These are phyloP conservation scores for Periophthalmodon schlosseri DNA, from an alignment of 2,113 vertebrate genomes.

Conservation along the genomic window DNA sequence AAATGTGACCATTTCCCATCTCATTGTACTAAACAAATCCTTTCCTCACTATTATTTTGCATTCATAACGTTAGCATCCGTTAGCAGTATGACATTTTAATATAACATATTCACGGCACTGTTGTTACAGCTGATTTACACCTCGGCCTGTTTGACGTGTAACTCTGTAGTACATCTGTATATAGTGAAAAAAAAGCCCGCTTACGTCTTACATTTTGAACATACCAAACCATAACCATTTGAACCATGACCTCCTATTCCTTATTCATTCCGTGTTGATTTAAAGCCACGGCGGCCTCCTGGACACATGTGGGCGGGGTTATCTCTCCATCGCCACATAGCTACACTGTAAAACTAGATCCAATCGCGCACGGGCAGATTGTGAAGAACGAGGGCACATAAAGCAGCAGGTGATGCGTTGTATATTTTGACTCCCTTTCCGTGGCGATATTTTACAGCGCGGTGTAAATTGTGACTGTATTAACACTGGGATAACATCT, in stretches of 20 bases:
- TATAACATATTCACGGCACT: neutral
- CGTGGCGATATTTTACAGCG: constrained; percentile 40
- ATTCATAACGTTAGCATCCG: neutral
- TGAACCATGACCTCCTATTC: neutral
- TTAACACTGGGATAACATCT: constrained; percentile 8
- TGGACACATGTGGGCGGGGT: neutral
- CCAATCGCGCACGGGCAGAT: constrained; percentile 28
- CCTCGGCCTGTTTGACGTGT: neutral
- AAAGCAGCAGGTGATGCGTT: constrained; percentile 33
- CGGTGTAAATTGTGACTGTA: constrained; percentile 21
- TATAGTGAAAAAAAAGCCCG: neutral
- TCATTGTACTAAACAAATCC: too few species aligned
- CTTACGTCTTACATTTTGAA: neutral
- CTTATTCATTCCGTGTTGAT: neutral
- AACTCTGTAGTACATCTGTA: neutral
- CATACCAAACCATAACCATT: neutral
- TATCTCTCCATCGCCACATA: neutral
- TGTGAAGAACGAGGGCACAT: constrained; percentile 34
- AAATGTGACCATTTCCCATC: too few species aligned
- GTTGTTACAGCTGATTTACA: neutral
- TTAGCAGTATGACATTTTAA: neutral
- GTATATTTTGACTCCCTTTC: neutral
- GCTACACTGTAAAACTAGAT: constrained; percentile 33
- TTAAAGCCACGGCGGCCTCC: neutral
- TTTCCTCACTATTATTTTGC: too few species aligned